Base-by-base conservation (phyloP, 2,797 vertebrate species). In the Helostoma temminkii region DNA sequence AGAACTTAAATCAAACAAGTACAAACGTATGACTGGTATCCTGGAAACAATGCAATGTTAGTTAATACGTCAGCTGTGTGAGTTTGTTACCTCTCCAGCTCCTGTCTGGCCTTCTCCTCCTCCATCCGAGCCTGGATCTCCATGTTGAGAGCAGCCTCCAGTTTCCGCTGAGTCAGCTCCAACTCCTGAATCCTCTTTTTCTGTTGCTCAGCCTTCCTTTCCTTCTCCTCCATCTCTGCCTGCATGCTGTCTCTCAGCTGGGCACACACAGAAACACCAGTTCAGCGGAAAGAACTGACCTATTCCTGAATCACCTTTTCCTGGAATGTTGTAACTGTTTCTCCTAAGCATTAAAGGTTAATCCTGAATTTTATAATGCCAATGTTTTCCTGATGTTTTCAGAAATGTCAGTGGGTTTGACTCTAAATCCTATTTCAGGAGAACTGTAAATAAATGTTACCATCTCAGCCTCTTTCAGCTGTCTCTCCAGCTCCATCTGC, bases 111-210 rank as follows among this genome's bases (percentile, higher is more conserved):
- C 22, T 76, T 62, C 80, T 95, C 94, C 85, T 95, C 94, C 85
- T 94, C 92, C 72, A 89, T 67, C 12, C 90, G 92, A 6, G 93
- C 92, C 71, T 93, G 93, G 50, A 94, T 95, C 89, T 95, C 91
- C 62, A 90, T 72, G 59, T 92, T 87, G 25, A 95, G 92, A 0
- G 93, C 93, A 2, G 74, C 87, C 71, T 95, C 93, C 58, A 95
- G 88, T 49, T 92, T 88, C 76, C 25, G 49, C 80, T 95, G 94
- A 0, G 88, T 95, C 74, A 90, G 59, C 85, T 95, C 94, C 77
- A 95, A 57, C 78, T 94, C 94, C 32, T 78, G 76, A 67, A 95
- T 94, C 74, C 89, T 92, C 64, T 53, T 90, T 52, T 90, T 93
- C 77, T 95, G 93, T 21, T 87, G 88, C 76, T 92, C 87, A 0